phyloP scores from a whole-genome alignment of 2,888 invertebrate species.

The Mimumesa dahlbomi region DNA sequence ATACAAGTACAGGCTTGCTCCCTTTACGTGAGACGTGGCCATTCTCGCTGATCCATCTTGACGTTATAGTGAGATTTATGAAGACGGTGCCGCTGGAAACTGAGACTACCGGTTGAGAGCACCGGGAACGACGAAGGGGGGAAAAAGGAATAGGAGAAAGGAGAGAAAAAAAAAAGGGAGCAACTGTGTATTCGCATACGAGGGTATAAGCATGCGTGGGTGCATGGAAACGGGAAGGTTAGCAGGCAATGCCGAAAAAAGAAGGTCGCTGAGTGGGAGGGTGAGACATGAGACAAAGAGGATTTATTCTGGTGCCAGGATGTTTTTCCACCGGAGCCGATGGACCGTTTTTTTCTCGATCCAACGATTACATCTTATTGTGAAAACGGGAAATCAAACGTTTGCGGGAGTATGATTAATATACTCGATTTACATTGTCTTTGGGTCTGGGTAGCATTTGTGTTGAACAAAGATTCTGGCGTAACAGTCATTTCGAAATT shows the following conservation, averaged over 20 bases:
- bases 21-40: conserved; percentile 72
- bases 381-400: too few relatives aligned
- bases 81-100: conserved; percentile 67
- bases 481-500: too few relatives aligned
- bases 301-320: conserved; percentile 60
- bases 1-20: conserved; percentile 46
- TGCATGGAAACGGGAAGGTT: conserved; percentile 29
- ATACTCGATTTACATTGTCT: too few relatives aligned
- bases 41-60: conserved; percentile 78
- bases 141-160: conserved; percentile 31
- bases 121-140: neutral
- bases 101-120: conserved; percentile 43
- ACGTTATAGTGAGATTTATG: conserved; percentile 80
- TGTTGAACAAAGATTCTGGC: too few relatives aligned
- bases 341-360: too few relatives aligned
- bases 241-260: conserved; percentile 17
- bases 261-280: neutral
- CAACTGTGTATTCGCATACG: conserved; percentile 12
- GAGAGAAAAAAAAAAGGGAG: conserved; percentile 1
- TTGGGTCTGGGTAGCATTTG: too few relatives aligned
- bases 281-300: conserved; percentile 26
- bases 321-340: too few relatives aligned
- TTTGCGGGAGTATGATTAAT: too few relatives aligned
- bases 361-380: too few relatives aligned
- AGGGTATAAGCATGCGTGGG: conserved; percentile 20